Evolutionary conservation across 2,888 invertebrate genomes (phyloP), one percentile per base, ranked within the genome.

Genomic region (Argyresthia albistria): DNA sequence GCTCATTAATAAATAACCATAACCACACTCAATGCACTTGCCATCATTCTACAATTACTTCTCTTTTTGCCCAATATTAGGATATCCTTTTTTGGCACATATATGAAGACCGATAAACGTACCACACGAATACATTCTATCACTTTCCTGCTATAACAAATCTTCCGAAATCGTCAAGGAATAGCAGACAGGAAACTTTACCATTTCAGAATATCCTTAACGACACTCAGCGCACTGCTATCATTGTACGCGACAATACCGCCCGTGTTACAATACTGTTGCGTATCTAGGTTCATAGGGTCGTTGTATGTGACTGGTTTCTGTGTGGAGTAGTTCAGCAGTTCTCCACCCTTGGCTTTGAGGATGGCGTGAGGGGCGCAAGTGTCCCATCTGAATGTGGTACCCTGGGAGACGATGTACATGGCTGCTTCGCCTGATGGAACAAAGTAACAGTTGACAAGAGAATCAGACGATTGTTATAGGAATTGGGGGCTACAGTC

Each of bases 361-460:
- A 98, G 76, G 53, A 98, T 91, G 0, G 96, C 94, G 66, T 98
- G 97, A 0, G 96, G 95, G 0, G 92, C 97, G 76, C 97, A 97
- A 0, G 96, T 95, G 67, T 98, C 98, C 97, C 97, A 98, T 55
- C 92, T 91, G 69, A 91, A 97, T 10, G 96, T 97, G 1, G 95
- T 93, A 25, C 90, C 90, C 71, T 93, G 94, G 51, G 93, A 92
- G 0, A 97, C 84, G 39, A 97, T 76, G 68, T 97, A 98, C 14
- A 92, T 81, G 43, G 70, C 67, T 53, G 82, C 83, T 63, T 84
- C 81, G 54, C 81, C 86, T 87, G 58, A 8, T 66, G 35, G n/a
- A 39, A 3, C 3, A 39, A 39, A 39, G 8, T n/a, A 36, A 36
- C 36, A 36, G 9, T 36, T 8, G 36, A 8, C 36, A 36, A 9